These are phyloP conservation scores for Tricholauxania praeusta DNA, from an alignment of 2,888 invertebrate species.

Conservation along the genomic window DNA sequence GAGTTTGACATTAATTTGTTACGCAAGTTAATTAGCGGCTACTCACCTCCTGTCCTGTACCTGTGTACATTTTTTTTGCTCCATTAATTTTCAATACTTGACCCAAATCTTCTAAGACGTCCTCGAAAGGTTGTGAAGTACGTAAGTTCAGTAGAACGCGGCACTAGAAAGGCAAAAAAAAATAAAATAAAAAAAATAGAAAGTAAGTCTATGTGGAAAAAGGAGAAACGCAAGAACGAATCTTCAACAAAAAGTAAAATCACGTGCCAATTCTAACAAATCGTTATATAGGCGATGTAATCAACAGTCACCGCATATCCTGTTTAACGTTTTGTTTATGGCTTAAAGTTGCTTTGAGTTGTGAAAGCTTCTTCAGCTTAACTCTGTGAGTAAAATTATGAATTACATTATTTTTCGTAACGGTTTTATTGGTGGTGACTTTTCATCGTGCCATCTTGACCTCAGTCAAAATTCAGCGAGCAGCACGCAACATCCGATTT, in stretches of 20 bases:
- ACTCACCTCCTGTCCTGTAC: conserved; percentile 89
- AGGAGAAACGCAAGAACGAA: neutral
- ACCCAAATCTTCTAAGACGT: conserved; percentile 92
- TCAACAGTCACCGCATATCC: conserved; percentile 6
- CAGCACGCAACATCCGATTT: conserved; percentile 59
- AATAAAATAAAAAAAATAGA: conserved; percentile 1
- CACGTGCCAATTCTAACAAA: neutral
- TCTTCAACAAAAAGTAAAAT: neutral
- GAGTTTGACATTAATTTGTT: too few species aligned
- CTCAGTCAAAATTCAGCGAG: conserved; percentile 51
- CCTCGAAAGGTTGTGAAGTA: conserved; percentile 94
- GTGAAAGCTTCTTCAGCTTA: too few species aligned
- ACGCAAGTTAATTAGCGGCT: neutral
- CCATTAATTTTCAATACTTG: conserved; percentile 93
- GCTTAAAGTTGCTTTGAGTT: neutral
- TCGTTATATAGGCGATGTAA: neutral
- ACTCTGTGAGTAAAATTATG: too few species aligned
- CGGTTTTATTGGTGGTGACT: conserved; percentile 40
- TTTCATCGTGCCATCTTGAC: conserved; percentile 52
- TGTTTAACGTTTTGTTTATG: conserved; percentile 3
- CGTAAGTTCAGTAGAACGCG: conserved; percentile 91
- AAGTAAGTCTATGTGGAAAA: neutral
- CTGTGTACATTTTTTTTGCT: conserved; percentile 91
- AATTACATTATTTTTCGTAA: too few species aligned
- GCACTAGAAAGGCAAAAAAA: conserved; percentile 72